Evolutionary conservation across 2,113 vertebrate genomes (phyloP).

Genomic region (Anser brachyrhynchus): DNA sequence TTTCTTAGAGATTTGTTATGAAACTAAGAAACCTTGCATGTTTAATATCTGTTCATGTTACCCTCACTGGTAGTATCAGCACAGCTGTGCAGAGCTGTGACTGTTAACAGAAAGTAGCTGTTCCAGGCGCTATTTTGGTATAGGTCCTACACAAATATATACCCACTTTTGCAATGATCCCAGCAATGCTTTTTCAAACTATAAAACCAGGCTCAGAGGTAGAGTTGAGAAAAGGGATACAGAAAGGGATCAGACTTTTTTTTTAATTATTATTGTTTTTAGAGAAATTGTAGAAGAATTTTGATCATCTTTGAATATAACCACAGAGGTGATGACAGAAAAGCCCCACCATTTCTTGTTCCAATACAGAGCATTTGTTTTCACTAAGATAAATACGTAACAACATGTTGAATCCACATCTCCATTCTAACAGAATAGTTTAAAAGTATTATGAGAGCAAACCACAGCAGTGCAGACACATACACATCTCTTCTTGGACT

Average conservation of each 20-base stretch:
- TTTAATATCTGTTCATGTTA: not conserved
- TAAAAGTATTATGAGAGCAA: not conserved
- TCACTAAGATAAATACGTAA: not conserved
- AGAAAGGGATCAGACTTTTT: not conserved
- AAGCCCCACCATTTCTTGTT: not conserved
- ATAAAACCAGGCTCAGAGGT: not conserved
- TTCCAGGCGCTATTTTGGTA: not conserved
- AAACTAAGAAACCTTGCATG: not conserved
- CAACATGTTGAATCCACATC: not conserved
- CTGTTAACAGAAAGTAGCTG: not conserved
- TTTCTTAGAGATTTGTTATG: not conserved
- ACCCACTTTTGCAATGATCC: not conserved
- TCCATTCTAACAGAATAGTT: not conserved
- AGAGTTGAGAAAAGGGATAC: not conserved
- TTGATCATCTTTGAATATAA: not conserved
- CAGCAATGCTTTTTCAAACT: not conserved
- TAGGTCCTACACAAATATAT: not conserved
- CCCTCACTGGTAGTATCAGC: not conserved
- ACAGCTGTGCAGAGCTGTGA: not conserved
- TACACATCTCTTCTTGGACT: not conserved
- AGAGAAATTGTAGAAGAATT: not conserved
- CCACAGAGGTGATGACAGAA: not conserved
- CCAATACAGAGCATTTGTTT: not conserved
- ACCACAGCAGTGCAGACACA: rapidly evolving
- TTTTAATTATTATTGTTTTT: not conserved